phyloP scores from a whole-genome alignment of 2,797 vertebrate species.

The Sarcoramphus papa region DNA sequence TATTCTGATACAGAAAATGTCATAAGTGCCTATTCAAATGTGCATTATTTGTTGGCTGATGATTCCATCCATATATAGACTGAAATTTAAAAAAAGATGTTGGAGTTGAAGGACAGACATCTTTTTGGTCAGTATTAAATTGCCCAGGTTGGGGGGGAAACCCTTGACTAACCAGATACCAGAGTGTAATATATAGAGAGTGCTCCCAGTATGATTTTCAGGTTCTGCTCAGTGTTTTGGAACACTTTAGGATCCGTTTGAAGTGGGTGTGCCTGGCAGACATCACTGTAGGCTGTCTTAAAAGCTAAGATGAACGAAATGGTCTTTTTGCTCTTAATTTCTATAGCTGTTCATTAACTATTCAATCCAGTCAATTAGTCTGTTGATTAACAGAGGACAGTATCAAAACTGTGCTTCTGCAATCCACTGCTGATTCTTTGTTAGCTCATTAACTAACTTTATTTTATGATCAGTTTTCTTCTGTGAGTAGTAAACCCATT shows the following conservation, averaged over 20 bases:
- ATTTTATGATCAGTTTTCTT: not conserved
- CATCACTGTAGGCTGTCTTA: not conserved
- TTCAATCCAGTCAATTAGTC: not conserved
- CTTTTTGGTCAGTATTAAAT: not conserved
- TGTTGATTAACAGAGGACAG: not conserved
- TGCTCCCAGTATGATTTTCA: not conserved
- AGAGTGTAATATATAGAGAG: not conserved
- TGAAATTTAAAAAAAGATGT: not conserved
- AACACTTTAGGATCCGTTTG: not conserved
- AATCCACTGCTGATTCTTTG: not conserved
- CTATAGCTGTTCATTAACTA: not conserved
- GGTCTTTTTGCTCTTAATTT: not conserved
- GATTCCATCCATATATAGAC: not conserved
- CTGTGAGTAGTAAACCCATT: not conserved
- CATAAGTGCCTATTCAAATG: not conserved
- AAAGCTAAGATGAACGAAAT: not conserved
- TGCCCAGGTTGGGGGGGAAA: not conserved
- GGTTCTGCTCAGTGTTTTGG: not conserved
- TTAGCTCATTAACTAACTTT: not conserved
- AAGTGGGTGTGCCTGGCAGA: not conserved
- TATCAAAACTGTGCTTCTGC: not conserved
- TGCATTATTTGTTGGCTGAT: not conserved
- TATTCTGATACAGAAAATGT: not conserved
- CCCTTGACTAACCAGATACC: not conserved
- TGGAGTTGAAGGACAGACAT: not conserved